These are phyloP conservation scores for Kobus ellipsiprymnus DNA, from an alignment of 2,113 vertebrate genomes.

Conservation along the genomic window DNA sequence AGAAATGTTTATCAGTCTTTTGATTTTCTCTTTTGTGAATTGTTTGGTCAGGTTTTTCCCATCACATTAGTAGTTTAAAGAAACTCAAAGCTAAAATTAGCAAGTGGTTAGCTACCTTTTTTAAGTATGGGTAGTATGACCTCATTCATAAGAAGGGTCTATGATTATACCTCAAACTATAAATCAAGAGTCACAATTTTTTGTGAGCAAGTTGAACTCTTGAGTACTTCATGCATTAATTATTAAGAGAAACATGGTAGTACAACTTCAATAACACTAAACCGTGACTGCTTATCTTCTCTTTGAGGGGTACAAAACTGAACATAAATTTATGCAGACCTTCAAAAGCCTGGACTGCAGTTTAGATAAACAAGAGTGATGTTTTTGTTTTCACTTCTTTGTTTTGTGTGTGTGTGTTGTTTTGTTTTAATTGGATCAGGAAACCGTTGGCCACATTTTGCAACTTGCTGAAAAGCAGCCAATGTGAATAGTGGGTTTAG, in stretches of 20 bases:
- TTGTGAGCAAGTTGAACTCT: background rate
- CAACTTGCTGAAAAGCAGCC: background rate
- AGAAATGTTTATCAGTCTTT: background rate
- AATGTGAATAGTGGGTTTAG: background rate
- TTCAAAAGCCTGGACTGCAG: background rate
- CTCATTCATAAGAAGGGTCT: background rate
- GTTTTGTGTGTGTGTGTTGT: background rate
- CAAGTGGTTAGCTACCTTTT: background rate
- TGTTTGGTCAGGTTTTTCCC: background rate
- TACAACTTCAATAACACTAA: background rate
- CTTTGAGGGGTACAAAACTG: background rate
- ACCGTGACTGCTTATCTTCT: background rate
- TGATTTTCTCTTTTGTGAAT: background rate
- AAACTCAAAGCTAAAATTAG: background rate
- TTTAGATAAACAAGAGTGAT: background rate
- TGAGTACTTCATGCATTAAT: background rate
- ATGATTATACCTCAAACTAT: background rate
- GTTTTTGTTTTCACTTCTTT: background rate
- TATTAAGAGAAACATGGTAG: background rate
- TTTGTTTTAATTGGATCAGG: background rate
- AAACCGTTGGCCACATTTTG: background rate
- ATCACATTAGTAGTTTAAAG: background rate
- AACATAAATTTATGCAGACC: background rate
- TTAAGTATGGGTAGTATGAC: background rate
- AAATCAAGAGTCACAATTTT: background rate